Percentiles rank a stretch among this genome's conserved stretches.
Evolutionary conservation across 2,113 vertebrate genomes (phyloP).

Genomic region (Lota lota): DNA sequence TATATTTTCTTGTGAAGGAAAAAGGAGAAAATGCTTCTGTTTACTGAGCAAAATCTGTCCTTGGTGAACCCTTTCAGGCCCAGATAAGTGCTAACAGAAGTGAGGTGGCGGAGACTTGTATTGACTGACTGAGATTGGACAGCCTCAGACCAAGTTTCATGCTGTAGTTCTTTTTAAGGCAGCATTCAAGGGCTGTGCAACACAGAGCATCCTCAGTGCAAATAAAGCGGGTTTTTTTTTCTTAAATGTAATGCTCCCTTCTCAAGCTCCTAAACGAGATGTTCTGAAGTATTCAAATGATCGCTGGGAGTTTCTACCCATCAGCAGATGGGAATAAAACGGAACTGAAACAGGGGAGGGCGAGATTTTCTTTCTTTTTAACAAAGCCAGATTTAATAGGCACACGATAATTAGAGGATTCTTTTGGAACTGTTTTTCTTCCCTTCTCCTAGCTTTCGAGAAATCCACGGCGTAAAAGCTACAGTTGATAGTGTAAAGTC

Average conservation of each 20-base stretch:
- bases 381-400: slow-evolving; percentile 64
- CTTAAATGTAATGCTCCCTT: slow-evolving; percentile 49
- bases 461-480: too few relatives aligned
- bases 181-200: slow-evolving; percentile 44
- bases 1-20: slow-evolving; percentile 51
- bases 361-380: slow-evolving; percentile 55
- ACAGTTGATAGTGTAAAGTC: too few relatives aligned
- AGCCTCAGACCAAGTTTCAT: slow-evolving; percentile 60
- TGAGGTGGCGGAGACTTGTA: slow-evolving; percentile 48
- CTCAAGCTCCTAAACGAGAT: slow-evolving; percentile 60
- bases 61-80: slow-evolving; percentile 58
- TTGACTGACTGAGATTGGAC: slow-evolving; percentile 63
- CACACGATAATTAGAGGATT: slow-evolving; percentile 56
- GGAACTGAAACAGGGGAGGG: slow-evolving; percentile 40
- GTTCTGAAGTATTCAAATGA: slow-evolving; percentile 70
- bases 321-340: slow-evolving; percentile 58
- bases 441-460: too few relatives aligned
- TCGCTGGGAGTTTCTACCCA: slow-evolving; percentile 60
- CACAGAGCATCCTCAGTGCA: slow-evolving; percentile 32
- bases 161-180: slow-evolving; percentile 54
- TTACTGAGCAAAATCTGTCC: slow-evolving; percentile 60
- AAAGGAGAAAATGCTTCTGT: slow-evolving; percentile 51
- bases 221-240: slow-evolving; percentile 61
- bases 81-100: slow-evolving; percentile 57
- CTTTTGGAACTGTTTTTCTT: too few relatives aligned